Evolutionary conservation across 2,797 vertebrate species (phyloP).

Genomic region (Tragopan temminckii): DNA sequence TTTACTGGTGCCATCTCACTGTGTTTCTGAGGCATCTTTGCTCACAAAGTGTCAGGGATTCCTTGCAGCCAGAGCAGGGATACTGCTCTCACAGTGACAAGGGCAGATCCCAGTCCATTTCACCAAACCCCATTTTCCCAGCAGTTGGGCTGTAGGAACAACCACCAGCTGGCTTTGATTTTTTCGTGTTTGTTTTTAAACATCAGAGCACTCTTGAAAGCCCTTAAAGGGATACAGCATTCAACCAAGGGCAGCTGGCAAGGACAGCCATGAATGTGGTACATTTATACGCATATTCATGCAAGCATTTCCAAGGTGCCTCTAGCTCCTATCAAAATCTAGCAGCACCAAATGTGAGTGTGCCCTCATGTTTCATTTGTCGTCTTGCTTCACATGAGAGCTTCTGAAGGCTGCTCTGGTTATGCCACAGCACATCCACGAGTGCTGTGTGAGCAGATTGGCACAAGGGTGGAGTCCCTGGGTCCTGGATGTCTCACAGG

Average conservation of each 20-base stretch:
- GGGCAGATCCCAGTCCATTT: background rate
- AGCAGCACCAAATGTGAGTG: accelerated
- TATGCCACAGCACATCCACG: accelerated
- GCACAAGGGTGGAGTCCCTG: background rate
- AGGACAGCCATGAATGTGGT: background rate
- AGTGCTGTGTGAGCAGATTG: background rate
- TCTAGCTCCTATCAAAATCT: background rate
- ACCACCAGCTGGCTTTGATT: background rate
- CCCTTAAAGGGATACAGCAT: background rate
- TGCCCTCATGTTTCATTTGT: background rate
- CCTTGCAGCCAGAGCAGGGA: background rate
- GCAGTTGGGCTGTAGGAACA: background rate
- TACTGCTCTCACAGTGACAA: background rate
- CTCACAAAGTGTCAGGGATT: background rate
- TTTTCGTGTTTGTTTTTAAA: background rate
- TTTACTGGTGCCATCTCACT: background rate
- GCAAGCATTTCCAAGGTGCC: accelerated
- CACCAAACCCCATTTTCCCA: background rate
- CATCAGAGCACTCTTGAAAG: background rate
- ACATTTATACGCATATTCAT: background rate
- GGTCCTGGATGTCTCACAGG: background rate
- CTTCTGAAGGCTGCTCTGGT: background rate
- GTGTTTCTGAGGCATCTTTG: background rate
- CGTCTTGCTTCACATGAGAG: background rate
- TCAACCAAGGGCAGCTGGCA: background rate